Conservation (phyloP, 2,888 invertebrate species). For the Muscina levida region DNA sequence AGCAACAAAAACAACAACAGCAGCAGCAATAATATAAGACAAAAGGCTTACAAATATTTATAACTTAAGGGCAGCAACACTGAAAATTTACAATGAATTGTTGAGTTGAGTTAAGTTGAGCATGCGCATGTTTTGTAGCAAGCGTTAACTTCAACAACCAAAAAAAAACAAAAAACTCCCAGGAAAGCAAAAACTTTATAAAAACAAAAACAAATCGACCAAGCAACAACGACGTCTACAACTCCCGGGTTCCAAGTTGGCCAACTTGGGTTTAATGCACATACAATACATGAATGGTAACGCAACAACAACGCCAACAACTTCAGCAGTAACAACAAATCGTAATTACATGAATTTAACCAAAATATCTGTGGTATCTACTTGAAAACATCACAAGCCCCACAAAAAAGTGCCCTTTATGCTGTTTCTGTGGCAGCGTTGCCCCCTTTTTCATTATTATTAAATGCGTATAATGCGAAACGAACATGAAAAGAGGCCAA, state of each 20-base stretch:
- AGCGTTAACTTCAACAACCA: constrained; percentile 39
- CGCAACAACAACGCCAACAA: constrained; percentile 9
- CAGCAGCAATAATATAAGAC: constrained; percentile 32
- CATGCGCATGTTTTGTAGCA: constrained; percentile 56
- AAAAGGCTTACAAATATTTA: constrained; percentile 52
- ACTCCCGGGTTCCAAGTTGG: constrained; percentile 24
- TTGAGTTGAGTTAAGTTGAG: too few species aligned
- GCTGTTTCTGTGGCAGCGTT: constrained; percentile 6
- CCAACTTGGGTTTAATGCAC: constrained; percentile 36
- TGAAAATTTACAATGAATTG: constrained; percentile 63
- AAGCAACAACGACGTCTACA: constrained; percentile 12
- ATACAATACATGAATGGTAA: constrained; percentile 7
- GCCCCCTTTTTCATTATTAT: constrained; percentile 46
- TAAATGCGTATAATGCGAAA: constrained; percentile 63
- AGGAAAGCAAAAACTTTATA: constrained; percentile 13
- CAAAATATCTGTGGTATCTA: constrained; percentile 62
- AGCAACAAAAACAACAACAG: constrained; percentile 35
- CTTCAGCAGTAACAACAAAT: constrained; percentile 32
- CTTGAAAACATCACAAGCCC: constrained; percentile 62
- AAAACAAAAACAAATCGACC: too few species aligned
- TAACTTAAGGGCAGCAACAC: constrained; percentile 63
- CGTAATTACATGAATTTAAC: constrained; percentile 66
- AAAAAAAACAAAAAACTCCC: constrained; percentile 16
- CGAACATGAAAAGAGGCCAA: constrained; percentile 56
- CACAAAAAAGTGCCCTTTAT: constrained; percentile 34